Percentiles rank a stretch among this genome's conserved stretches.
Evolutionary conservation across 2,113 vertebrate genomes (phyloP).

Genomic region (Gopherus flavomarginatus): DNA sequence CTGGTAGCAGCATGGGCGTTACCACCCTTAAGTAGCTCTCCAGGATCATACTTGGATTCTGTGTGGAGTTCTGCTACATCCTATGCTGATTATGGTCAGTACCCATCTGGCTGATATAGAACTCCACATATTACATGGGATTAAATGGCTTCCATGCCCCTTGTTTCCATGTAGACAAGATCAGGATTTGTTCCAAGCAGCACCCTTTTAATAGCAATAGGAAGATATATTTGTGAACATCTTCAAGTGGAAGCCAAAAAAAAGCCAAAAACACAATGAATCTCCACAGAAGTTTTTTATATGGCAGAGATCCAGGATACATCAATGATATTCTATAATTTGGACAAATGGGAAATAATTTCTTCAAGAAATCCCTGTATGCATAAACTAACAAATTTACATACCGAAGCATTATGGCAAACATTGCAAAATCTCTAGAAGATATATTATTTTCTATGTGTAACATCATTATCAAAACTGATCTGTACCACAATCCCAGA

Average conservation of each 20-base stretch:
- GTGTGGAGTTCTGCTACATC: background rate
- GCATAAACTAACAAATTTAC: background rate
- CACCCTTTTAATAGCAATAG: background rate
- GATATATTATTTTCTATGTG: background rate
- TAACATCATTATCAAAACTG: background rate
- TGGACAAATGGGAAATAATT: background rate
- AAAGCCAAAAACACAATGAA: background rate
- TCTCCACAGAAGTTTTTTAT: background rate
- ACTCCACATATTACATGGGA: background rate
- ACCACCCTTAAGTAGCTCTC: background rate
- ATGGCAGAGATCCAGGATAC: background rate
- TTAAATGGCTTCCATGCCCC: background rate
- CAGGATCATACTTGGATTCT: background rate
- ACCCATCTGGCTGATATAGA: background rate
- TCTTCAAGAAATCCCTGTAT: background rate
- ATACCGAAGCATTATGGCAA: background rate
- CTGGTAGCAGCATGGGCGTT: background rate
- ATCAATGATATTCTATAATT: conserved; percentile 13
- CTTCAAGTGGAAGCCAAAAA: background rate
- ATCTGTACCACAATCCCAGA: background rate
- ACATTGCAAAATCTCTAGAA: background rate
- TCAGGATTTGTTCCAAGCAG: background rate
- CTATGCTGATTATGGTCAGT: background rate
- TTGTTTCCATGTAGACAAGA: background rate
- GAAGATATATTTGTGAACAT: background rate